Evolutionary conservation across 2,888 invertebrate genomes (phyloP).

Genomic region (Suillia variegata): DNA sequence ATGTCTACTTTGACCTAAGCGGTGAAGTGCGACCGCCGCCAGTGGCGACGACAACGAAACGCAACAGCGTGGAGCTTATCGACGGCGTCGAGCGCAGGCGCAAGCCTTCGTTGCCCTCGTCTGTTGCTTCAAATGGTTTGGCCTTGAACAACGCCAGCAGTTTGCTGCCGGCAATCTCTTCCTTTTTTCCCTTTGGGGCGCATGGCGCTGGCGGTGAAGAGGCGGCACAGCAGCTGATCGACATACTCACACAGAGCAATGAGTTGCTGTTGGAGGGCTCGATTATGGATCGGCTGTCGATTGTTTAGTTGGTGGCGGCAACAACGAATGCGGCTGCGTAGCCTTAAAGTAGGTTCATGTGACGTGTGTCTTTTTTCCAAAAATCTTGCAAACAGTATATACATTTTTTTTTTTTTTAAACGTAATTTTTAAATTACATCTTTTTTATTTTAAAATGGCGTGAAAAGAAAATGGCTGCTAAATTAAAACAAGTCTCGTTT

Average conservation of each 20-base stretch:
- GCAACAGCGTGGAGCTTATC: slow-evolving; percentile 46
- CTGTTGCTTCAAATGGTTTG: slow-evolving; percentile 17
- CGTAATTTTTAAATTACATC: neutral
- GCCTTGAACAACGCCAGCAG: slow-evolving; percentile 9
- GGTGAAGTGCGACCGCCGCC: slow-evolving; percentile 37
- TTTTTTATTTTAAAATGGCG: neutral
- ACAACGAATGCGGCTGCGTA: too few relatives aligned
- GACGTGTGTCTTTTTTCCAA: neutral
- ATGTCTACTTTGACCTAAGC: slow-evolving; percentile 44
- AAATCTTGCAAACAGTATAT: neutral
- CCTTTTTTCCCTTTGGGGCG: slow-evolving; percentile 60
- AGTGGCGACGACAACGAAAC: slow-evolving; percentile 19
- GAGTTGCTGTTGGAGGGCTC: slow-evolving; percentile 56
- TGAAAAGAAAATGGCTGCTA: too few relatives aligned
- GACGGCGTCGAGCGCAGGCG: slow-evolving; percentile 52
- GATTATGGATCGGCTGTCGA: slow-evolving; percentile 58
- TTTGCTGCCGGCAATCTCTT: slow-evolving; percentile 55
- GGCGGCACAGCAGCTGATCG: slow-evolving; percentile 56
- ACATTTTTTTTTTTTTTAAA: neutral
- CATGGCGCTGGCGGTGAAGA: slow-evolving; percentile 51
- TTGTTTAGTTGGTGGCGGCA: slow-evolving; percentile 40
- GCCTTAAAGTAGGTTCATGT: neutral
- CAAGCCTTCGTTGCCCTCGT: slow-evolving; percentile 32
- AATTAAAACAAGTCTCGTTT: neutral
- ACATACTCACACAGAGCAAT: slow-evolving; percentile 57